Base-by-base conservation (phyloP, 2,797 vertebrate species). In the Amblyraja radiata region DNA sequence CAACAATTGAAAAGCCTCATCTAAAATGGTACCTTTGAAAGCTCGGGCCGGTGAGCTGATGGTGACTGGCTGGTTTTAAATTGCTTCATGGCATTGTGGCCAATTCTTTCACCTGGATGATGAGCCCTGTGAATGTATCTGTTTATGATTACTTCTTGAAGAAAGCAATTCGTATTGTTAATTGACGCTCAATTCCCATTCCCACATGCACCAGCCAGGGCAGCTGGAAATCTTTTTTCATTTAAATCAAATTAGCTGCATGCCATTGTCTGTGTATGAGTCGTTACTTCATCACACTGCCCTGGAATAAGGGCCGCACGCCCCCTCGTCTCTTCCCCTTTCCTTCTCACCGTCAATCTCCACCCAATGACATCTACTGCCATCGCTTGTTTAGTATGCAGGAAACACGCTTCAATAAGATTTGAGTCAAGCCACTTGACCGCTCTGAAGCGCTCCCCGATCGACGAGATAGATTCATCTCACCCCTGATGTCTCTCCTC, bases 381-480 rank as follows among this genome's bases (percentile, higher is more conserved):
- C 39, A 8, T 16, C 13, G 73, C 13, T 58, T n/a, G 39, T 76
- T 25, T 16, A 76, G 90, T 76, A 92, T 46, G 36, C 63, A 88
- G 68, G 36, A 76, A 39, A 58, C 73, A 4, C 90, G 76, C 90
- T 92, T 92, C 90, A 92, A 76, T 74, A 84, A 90, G 65, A 71
- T 54, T 25, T 58, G 71, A 92, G 90, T 46, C 16, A n/a, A 74
- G 18, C 71, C 76, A 71, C 18, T n/a, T 74, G 21, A n/a, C 36
- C 28, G 39, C 23, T 28, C 68, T 54, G 23, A 92, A 76, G 90
- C 90, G 7, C 18, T 92, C 39, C 23, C 28, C 25, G 54, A 54
- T n/a, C 21, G 90, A 5, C 84, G 0, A 88, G 6, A 18, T 32
- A 63, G 14, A 28, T 65, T 65, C 54, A 86, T 88, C 36, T 88